These are phyloP conservation scores for Sesia bembeciformis DNA, from an alignment of 2,888 invertebrate genomes.

Conservation along the genomic window DNA sequence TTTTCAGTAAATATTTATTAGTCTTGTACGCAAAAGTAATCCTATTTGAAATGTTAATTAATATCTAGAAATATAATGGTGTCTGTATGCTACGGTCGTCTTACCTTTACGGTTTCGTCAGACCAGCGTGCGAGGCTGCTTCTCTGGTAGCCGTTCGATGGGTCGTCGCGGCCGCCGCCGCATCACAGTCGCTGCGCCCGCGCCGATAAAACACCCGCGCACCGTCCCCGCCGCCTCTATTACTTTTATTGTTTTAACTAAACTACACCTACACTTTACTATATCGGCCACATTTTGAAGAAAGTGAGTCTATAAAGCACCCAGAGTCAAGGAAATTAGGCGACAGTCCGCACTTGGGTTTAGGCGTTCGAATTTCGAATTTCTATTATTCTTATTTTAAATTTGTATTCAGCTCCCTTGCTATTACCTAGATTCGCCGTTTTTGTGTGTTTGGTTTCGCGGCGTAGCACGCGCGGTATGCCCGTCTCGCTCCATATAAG, in stretches of 20 bases:
- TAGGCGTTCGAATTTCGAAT: constrained; percentile 24
- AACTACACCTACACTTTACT: constrained; percentile 19
- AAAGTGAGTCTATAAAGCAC: constrained; percentile 39
- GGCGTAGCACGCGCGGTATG: constrained; percentile 52
- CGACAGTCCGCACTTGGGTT: constrained; percentile 25
- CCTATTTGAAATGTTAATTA: too few relatives aligned
- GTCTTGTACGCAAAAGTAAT: too few relatives aligned
- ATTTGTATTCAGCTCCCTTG: constrained; percentile 22
- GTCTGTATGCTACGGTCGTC: constrained; percentile 4
- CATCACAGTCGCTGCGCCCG: constrained; percentile 46
- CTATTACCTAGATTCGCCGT: constrained; percentile 57
- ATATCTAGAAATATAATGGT: neutral
- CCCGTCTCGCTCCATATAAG: constrained; percentile 69
- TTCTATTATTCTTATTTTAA: constrained; percentile 12
- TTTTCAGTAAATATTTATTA: too few relatives aligned
- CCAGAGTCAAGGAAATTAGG: constrained; percentile 14
- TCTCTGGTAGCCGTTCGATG: constrained; percentile 25
- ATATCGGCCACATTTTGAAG: constrained; percentile 24
- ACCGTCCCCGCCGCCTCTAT: constrained; percentile 27
- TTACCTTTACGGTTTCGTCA: constrained; percentile 67
- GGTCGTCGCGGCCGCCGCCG: constrained; percentile 45
- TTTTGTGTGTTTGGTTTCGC: constrained; percentile 48
- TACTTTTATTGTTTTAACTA: constrained; percentile 15
- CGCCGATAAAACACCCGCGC: constrained; percentile 28
- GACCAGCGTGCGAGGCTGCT: constrained; percentile 38